A percentile compares a stretch with the other conserved stretches of the same genome.
Evolutionary conservation across 2,888 invertebrate species (phyloP).

Genomic region (Mystacides longicornis): DNA sequence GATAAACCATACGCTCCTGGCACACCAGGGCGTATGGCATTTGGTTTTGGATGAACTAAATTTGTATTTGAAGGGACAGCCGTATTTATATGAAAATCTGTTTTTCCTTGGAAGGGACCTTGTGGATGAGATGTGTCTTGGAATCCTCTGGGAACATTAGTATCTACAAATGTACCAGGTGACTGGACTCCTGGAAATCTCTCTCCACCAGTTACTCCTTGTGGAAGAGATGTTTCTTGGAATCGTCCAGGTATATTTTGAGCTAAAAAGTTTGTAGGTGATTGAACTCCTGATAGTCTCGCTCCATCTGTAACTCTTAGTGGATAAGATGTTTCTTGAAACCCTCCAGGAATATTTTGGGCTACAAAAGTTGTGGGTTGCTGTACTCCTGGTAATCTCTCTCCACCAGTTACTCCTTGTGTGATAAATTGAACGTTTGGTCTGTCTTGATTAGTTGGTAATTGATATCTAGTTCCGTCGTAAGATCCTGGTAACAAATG

Average conservation of each 20-base stretch:
- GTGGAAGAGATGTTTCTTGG: neutral
- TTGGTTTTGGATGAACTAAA: no score
- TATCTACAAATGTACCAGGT: slow-evolving; percentile 14
- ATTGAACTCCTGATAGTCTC: neutral
- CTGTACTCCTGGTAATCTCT: neutral
- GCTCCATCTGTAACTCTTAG: neutral
- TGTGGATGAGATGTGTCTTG: no score
- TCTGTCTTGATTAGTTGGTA: slow-evolving; percentile 8
- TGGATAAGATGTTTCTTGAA: neutral
- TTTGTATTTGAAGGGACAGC: no score
- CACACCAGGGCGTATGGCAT: no score
- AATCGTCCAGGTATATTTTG: neutral
- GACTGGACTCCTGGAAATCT: slow-evolving; percentile 5
- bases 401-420: slow-evolving; percentile 18
- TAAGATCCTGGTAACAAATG: neutral
- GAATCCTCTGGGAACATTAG: neutral
- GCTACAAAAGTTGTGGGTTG: neutral
- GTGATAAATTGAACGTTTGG: no score
- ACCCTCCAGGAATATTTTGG: neutral
- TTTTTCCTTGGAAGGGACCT: no score
- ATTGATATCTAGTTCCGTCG: neutral
- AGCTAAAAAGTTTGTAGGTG: neutral
- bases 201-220: neutral
- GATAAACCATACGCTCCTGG: no score
- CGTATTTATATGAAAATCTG: no score